A percentile compares a stretch with the other conserved stretches of the same genome.
phyloP scores from a whole-genome alignment of 1,140 invertebrate species.

The Drosophila trapezifrons region DNA sequence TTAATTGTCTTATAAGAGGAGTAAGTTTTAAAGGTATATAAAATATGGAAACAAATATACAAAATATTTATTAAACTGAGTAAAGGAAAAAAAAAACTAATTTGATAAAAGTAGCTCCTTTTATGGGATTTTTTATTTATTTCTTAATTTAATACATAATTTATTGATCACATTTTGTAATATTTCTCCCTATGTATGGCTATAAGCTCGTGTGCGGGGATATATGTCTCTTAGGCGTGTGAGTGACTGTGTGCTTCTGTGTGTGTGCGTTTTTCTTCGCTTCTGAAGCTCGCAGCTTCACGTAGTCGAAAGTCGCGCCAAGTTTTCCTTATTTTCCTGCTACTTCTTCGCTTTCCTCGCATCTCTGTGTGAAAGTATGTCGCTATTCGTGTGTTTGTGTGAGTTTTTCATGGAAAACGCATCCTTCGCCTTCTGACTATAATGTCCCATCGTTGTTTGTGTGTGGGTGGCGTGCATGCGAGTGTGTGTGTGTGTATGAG shows the following conservation, averaged over 20 bases:
- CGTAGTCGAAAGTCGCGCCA: constrained; percentile 47
- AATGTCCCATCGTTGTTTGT: constrained; percentile 47
- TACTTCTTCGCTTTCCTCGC: constrained; percentile 9
- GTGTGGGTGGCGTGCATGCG: constrained; percentile 21
- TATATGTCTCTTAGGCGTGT: constrained; percentile 24
- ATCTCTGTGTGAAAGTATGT: constrained; percentile 56
- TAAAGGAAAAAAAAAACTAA: no score
- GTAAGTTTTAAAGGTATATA: not conserved
- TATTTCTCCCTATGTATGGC: not conserved
- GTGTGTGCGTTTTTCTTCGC: constrained; percentile 50
- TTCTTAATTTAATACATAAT: no score
- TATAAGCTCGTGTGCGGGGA: constrained; percentile 12
- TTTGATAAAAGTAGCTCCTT: no score
- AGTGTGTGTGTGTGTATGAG: constrained; percentile 18
- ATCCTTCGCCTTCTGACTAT: constrained; percentile 72
- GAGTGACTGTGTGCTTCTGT: constrained; percentile 1
- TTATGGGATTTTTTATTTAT: no score
- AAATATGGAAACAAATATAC: not conserved
- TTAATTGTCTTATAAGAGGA: not conserved
- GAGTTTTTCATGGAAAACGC: constrained; percentile 73
- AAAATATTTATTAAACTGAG: no score
- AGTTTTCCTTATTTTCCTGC: constrained; percentile 18
- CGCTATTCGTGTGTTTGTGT: constrained; percentile 42
- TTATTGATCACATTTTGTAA: not conserved
- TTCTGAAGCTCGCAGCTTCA: constrained; percentile 41